Evolutionary conservation across 2,888 invertebrate genomes (phyloP), one percentile per base, ranked within the genome.

Genomic region (Philereme transversata): DNA sequence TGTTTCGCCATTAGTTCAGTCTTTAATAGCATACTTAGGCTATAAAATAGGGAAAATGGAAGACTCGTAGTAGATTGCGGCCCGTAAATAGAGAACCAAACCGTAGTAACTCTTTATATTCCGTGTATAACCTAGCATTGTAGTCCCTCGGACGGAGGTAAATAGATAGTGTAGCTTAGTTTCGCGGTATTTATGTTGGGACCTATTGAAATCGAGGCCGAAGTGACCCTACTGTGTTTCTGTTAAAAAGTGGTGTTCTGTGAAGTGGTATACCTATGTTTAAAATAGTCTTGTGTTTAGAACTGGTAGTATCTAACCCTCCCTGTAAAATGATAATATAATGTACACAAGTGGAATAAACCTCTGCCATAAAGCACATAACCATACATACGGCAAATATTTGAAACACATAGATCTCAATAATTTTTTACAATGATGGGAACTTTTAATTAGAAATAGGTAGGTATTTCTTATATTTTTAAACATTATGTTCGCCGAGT

Each of bases 11-110:
- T 61, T 53, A 63, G 54, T 57, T 54, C 35, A 52, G 55, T 54
- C 48, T 71, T 73, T 69, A 71, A 75, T 70, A 67, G 70, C 61
- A 47, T 55, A 52, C 57, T 64, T 47, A n/a, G 59, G 53, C 69
- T 65, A 45, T 76, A 72, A 75, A 76, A 66, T 67, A 60, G 61
- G 60, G 56, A 57, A 44, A 67, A 57, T 51, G 45, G 63, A 64
- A 65, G 64, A 68, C 66, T 55, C 46, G 55, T 63, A 64, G 66
- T 68, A 68, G 69, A 71, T 63, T 59, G 62, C 72, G 67, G 64
- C 60, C 72, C 70, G 64, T 71, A 71, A 74, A 75, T 70, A 60
- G 55, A 57, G 58, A 53, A 62, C 52, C 8, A 0, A 11, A 5
- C 49, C 11, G 11, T 33, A 55, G 35, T 41, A 43, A 48, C 55